Percentiles rank a stretch among this genome's conserved stretches.
Evolutionary conservation across 2,888 invertebrate genomes (phyloP).

Genomic region (Ochropleura leucogaster): DNA sequence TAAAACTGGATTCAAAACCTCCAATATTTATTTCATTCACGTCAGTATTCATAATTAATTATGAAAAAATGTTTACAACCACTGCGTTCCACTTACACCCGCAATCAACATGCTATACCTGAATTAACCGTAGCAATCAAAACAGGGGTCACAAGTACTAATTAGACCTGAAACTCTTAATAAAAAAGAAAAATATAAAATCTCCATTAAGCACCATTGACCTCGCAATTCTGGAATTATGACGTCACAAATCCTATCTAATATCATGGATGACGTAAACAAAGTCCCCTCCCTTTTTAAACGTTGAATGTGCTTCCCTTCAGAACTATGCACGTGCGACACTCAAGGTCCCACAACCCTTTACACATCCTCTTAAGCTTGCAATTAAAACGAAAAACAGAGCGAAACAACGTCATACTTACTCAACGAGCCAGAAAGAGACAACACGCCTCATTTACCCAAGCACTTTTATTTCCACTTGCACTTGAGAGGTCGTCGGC

Average conservation of each 20-base stretch:
- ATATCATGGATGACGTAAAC: conserved; percentile 81
- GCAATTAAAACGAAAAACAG: conserved; percentile 90
- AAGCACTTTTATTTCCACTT: conserved; percentile 89
- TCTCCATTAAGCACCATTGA: conserved; percentile 64
- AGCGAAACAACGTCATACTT: conserved; percentile 77
- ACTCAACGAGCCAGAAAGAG: conserved; percentile 77
- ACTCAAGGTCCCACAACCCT: conserved; percentile 89
- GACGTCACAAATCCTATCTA: conserved; percentile 65
- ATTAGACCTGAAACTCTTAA: conserved; percentile 47
- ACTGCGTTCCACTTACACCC: conserved; percentile 18
- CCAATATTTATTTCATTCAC: neutral
- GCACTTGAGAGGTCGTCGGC: conserved; percentile 88
- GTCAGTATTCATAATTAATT: neutral
- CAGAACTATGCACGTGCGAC: conserved; percentile 86
- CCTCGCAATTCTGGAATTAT: conserved; percentile 61
- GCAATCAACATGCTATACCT: conserved; percentile 28
- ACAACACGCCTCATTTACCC: conserved; percentile 87
- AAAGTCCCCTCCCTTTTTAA: conserved; percentile 80
- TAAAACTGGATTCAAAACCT: neutral
- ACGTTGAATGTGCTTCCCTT: conserved; percentile 85
- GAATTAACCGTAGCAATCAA: conserved; percentile 44
- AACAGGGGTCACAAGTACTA: conserved; percentile 27
- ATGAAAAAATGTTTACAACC: conserved; percentile 12
- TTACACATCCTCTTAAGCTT: conserved; percentile 88
- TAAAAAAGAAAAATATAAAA: conserved; percentile 24